Conservation (phyloP, 2,113 vertebrate species). For the Hemiscyllium ocellatum region DNA sequence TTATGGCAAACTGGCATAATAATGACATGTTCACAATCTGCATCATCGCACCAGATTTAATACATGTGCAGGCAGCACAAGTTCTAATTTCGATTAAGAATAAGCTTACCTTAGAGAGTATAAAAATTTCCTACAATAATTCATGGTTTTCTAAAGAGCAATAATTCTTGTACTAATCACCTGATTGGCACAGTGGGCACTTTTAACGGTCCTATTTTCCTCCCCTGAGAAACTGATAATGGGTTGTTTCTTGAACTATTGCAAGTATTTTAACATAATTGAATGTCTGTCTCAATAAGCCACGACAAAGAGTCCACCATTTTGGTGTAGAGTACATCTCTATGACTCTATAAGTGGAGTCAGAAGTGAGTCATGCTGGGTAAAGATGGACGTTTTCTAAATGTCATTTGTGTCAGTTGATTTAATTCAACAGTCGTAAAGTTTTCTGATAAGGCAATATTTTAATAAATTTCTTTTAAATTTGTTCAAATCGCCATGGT, state of each 20-base stretch:
- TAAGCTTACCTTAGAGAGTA: neutral
- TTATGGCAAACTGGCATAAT: too few species aligned
- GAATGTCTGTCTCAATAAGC: neutral
- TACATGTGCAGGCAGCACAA: too few species aligned
- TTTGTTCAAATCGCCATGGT: neutral
- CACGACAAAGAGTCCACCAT: neutral
- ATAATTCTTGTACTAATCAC: neutral
- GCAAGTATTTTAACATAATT: neutral
- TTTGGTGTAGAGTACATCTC: neutral
- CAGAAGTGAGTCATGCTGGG: neutral
- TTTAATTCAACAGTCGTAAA: neutral
- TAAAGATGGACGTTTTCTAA: neutral
- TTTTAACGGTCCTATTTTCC: neutral
- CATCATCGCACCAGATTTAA: too few species aligned
- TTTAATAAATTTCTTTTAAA: neutral
- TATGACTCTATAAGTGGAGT: neutral
- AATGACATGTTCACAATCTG: too few species aligned
- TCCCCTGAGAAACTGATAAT: neutral
- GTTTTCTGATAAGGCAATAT: neutral
- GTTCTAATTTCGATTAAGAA: too few species aligned
- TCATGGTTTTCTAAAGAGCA: neutral
- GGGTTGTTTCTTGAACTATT: neutral
- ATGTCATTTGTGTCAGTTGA: neutral
- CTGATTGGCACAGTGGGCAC: neutral
- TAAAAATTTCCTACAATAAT: neutral